Evolutionary conservation across 2,113 vertebrate species (phyloP).

Genomic region (Argyrosomus japonicus): DNA sequence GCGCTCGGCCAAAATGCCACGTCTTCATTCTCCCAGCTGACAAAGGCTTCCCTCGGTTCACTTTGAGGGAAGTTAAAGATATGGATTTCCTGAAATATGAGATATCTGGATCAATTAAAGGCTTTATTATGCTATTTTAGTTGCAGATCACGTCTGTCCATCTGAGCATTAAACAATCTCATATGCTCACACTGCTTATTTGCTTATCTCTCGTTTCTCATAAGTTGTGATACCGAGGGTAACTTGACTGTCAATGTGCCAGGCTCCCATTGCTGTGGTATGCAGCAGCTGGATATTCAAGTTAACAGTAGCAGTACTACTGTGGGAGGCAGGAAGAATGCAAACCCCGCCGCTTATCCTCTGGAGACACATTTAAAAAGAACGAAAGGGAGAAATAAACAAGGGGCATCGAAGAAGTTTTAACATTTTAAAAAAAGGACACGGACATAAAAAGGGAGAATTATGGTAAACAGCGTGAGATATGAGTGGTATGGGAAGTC

Average conservation of each 20-base stretch:
- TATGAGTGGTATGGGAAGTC: not conserved
- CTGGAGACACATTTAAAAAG: slow-evolving; percentile 23
- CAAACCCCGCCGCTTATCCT: slow-evolving; percentile 16
- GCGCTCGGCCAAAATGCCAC: slow-evolving; percentile 27
- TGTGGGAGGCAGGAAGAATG: slow-evolving; percentile 37
- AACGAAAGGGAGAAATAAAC: slow-evolving; percentile 18
- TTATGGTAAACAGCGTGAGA: slow-evolving; percentile 4
- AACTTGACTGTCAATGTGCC: not conserved
- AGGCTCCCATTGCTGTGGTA: slow-evolving; percentile 10
- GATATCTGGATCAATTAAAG: slow-evolving; percentile 2
- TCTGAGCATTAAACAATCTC: not conserved
- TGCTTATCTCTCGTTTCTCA: not conserved
- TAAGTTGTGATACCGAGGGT: not conserved
- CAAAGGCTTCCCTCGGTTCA: not conserved
- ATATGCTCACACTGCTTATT: not conserved
- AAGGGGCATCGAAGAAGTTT: slow-evolving; percentile 3
- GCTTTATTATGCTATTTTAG: not conserved
- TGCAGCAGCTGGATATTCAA: slow-evolving; percentile 23
- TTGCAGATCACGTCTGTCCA: not conserved
- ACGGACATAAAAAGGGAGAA: not conserved
- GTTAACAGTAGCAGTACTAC: slow-evolving; percentile 15
- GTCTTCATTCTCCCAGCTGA: slow-evolving; percentile 27
- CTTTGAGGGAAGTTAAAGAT: slow-evolving; percentile 11
- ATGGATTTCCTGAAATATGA: not conserved
- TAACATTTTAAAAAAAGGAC: not conserved